Base-by-base conservation (phyloP, 30 jellyfish, hydroid and myxozoan species). In the Catostylus mosaicus region DNA sequence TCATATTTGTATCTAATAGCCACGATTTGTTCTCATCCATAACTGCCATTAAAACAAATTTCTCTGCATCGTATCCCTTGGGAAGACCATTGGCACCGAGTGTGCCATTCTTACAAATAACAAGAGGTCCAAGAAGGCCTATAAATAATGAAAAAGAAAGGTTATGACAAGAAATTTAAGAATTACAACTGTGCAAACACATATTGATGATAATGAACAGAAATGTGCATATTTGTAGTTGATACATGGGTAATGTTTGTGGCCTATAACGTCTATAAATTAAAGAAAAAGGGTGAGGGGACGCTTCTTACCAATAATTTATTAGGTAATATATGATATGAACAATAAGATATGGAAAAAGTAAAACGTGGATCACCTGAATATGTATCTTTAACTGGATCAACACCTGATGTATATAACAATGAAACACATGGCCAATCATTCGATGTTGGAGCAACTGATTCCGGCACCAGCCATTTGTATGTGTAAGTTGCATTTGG, bases 11-110 rank as follows among this genome's bases (percentile, higher is more conserved):
- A n/a, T 84, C 85, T 72, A 84, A 67, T 27, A 45, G 70, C 95
- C 95, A 84, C 35, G 95, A 84, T 37, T 84, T 48, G 50, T 84
- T 84, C 56, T 84, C 95, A 51, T 84, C 95, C 77, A 84, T 84
- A 0, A 73, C 78, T 22, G 88, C 88, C 73, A 63, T 45, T 16
- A 84, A 61, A 11, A 84, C 3, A 63, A 56, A 84, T 62, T 63
- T 73, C 72, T 84, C 84, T 0, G 74, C 88, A 20, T 74, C 84
- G 54, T 84, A 84, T 4, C 88, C 88, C 18, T 60, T 50, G 12
- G 95, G 95, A 0, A 84, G 22, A 20, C 88, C 88, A 62, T 60
- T 51, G 0, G 87, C 74, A 45, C 62, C 34, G 40, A 84, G 40
- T 23, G 83, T 31, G 2, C 88, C 88, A 30, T 63, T 48, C 65